A percentile compares a stretch with the other conserved stretches of the same genome.
These are phyloP conservation scores for Ophraella communa DNA, from an alignment of 2,888 invertebrate genomes.

Conservation along the genomic window DNA sequence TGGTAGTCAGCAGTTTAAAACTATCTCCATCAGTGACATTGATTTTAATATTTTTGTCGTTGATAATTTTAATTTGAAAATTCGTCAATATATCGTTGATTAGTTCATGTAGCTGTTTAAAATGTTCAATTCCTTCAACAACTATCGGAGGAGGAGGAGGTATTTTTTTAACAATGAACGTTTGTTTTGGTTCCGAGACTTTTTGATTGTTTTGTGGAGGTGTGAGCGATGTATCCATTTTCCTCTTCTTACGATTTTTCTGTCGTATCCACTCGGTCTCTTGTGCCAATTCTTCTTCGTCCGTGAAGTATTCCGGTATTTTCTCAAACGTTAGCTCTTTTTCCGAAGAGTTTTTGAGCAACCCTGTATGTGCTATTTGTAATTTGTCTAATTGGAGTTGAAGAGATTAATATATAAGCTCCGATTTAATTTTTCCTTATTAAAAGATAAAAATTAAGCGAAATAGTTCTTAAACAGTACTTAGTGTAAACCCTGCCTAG, in stretches of 20 bases:
- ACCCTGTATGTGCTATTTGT: too few species aligned
- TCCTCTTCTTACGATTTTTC: background rate
- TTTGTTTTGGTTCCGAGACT: background rate
- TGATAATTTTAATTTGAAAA: too few species aligned
- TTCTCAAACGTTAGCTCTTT: background rate
- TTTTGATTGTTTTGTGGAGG: background rate
- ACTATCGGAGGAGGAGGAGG: background rate
- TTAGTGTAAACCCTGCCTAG: too few species aligned
- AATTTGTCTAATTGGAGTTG: too few species aligned
- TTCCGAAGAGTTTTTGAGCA: background rate
- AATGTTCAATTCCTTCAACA: background rate
- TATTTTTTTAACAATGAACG: too few species aligned
- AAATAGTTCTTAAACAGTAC: too few species aligned
- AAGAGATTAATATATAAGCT: too few species aligned
- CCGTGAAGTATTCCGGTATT: background rate
- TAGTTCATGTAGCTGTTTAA: background rate
- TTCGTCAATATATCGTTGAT: background rate
- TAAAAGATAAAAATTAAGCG: too few species aligned
- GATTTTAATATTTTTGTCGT: too few species aligned
- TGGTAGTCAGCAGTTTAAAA: background rate
- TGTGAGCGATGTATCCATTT: too few species aligned
- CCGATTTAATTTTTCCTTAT: too few species aligned
- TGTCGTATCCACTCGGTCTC: background rate
- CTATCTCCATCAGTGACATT: background rate
- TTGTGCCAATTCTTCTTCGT: background rate